These are phyloP conservation scores for Leucozona laternaria DNA, from an alignment of 2,888 invertebrate genomes.

Conservation along the genomic window DNA sequence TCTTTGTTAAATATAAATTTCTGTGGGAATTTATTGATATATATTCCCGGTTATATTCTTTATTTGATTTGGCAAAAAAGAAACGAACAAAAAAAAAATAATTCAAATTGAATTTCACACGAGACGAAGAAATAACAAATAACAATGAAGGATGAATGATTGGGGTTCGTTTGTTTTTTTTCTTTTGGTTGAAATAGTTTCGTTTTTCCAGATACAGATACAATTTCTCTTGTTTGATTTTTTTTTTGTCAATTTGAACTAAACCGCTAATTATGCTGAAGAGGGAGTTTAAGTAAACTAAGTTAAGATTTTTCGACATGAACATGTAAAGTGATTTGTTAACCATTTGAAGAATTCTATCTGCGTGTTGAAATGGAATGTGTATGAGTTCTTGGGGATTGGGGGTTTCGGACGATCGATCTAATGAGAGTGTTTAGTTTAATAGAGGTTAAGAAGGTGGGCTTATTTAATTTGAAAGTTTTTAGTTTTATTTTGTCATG, in stretches of 20 bases:
- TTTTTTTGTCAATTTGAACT: slow-evolving; percentile 61
- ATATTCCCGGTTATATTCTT: slow-evolving; percentile 34
- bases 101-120: slow-evolving; percentile 63
- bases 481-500: slow-evolving; percentile 28
- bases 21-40: slow-evolving; percentile 59
- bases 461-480: slow-evolving; percentile 29
- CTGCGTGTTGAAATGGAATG: slow-evolving; percentile 29
- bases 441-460: slow-evolving; percentile 1
- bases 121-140: slow-evolving; percentile 1
- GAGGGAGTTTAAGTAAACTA: slow-evolving; percentile 25
- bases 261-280: slow-evolving; percentile 65
- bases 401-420: slow-evolving; percentile 38
- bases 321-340: slow-evolving; percentile 61
- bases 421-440: slow-evolving; percentile 52
- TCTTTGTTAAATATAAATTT: not conserved
- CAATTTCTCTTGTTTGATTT: slow-evolving; percentile 55
- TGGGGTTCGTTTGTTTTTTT: slow-evolving; percentile 13
- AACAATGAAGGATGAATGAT: slow-evolving; percentile 15
- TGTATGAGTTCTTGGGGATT: slow-evolving; percentile 26
- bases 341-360: not conserved
- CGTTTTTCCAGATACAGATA: slow-evolving; percentile 39
- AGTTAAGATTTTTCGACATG: slow-evolving; percentile 46
- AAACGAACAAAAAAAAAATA: not conserved
- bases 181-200: slow-evolving; percentile 41
- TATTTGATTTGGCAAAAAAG: slow-evolving; percentile 65